Percentiles rank a stretch among this genome's conserved stretches.
Conservation (phyloP, 1,140 invertebrate species). For the Cydia pomonella region DNA sequence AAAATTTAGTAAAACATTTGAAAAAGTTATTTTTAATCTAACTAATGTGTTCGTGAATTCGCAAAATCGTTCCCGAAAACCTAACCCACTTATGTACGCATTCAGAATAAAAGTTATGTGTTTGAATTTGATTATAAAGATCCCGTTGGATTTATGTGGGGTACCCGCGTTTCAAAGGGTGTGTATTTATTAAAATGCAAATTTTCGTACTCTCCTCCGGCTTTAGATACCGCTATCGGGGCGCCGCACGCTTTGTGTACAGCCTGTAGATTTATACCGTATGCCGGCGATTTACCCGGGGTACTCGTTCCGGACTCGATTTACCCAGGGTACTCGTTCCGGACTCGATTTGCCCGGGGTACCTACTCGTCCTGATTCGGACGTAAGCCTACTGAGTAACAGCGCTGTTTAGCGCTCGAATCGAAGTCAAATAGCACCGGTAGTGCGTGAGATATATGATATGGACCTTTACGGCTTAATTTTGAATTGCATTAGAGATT, state of each 20-base stretch:
- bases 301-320: conserved; percentile 43
- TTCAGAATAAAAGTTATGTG: conserved; percentile 74
- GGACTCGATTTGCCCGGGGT: conserved; percentile 46
- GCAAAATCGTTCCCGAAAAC: not conserved
- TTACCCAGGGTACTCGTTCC: conserved; percentile 53
- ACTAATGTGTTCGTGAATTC: not conserved
- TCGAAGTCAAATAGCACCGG: not conserved
- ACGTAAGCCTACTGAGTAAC: not conserved
- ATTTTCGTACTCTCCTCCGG: conserved; percentile 70
- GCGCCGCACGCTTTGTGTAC: conserved; percentile 75
- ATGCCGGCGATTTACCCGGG: conserved; percentile 54
- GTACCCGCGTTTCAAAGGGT: conserved; percentile 71
- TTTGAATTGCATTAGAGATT: no score
- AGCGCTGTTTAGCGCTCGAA: not conserved
- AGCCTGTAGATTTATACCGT: conserved; percentile 76
- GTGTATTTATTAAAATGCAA: conserved; percentile 81
- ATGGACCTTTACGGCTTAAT: no score
- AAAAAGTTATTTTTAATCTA: not conserved
- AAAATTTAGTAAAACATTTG: not conserved
- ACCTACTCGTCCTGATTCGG: conserved; percentile 40
- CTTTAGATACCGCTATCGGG: conserved; percentile 76
- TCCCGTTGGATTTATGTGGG: conserved; percentile 73
- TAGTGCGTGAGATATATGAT: not conserved
- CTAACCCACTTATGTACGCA: conserved; percentile 43
- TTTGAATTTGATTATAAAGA: conserved; percentile 81